Evolutionary conservation across 2,113 vertebrate species (phyloP), one percentile per base, ranked within the genome.

Genomic region (Brachyhypopomus gauderio): DNA sequence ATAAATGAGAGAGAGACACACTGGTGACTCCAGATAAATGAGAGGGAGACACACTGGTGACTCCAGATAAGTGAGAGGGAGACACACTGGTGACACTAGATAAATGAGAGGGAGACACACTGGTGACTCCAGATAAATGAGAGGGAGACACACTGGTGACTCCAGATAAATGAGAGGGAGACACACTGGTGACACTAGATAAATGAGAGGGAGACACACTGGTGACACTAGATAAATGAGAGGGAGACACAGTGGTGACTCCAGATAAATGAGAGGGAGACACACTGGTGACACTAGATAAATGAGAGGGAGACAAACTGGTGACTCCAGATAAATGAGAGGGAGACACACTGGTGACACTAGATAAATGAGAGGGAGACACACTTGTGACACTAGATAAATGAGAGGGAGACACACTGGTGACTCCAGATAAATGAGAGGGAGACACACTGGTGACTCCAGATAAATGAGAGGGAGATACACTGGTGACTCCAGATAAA

Each of bases 61-160:
- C n/a, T n/a, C n/a, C n/a, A 77, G 82, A 87, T 75, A 86, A 88
- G 88, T 27, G 88, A 84, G 79, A 75, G 70, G 83, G 75, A 38
- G 48, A 69, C 36, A 79, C 76, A 30, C 80, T 58, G 23, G 14
- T 19, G 23, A n/a, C n/a, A n/a, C n/a, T n/a, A 77, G 82, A 87
- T 75, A 86, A 88, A 88, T 27, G 88, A 84, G 79, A 75, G 70
- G 83, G 75, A 38, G 48, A 69, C 36, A 79, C 76, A 30, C 80
- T 58, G 23, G 14, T 19, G 23, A n/a, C n/a, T n/a, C n/a, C n/a
- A 77, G 82, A 87, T 75, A 86, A 88, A 88, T 27, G 88, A 84
- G 79, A 75, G 70, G 83, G 75, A 38, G 48, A 69, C 36, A 79
- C 76, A 30, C 80, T 58, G 23, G 14, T 19, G 23, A n/a, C n/a